Evolutionary conservation across 2,888 invertebrate genomes (phyloP).

Genomic region (Esperia sulphurella): DNA sequence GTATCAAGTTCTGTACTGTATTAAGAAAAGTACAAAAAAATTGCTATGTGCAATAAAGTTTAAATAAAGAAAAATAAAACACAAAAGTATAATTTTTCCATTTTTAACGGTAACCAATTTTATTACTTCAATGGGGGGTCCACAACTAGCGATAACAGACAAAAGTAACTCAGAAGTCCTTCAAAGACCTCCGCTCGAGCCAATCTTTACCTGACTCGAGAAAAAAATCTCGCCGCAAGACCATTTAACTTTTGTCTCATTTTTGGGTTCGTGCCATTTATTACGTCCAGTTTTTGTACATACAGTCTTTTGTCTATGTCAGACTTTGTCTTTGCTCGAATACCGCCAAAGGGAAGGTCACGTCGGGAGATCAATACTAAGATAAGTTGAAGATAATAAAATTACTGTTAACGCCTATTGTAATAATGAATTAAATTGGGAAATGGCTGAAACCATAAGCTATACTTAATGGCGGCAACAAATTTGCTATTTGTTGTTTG

Average conservation of each 20-base stretch:
- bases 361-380: no score
- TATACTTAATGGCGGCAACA: no score
- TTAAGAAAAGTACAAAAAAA: no score
- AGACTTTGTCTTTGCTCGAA: slow-evolving; percentile 24
- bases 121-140: slow-evolving; percentile 16
- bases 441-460: slow-evolving; percentile 5
- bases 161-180: background rate
- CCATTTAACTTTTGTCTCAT: slow-evolving; percentile 47
- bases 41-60: no score
- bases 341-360: slow-evolving; percentile 37
- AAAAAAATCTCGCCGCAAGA: slow-evolving; percentile 39
- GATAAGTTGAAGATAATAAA: background rate
- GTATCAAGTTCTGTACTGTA: no score
- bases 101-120: slow-evolving; percentile 34
- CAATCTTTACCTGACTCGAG: slow-evolving; percentile 45
- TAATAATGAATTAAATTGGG: background rate
- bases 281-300: slow-evolving; percentile 41
- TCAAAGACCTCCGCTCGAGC: slow-evolving; percentile 31
- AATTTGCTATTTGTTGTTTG: no score
- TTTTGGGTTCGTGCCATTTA: slow-evolving; percentile 53
- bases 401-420: background rate
- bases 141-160: slow-evolving; percentile 7
- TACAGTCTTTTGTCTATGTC: slow-evolving; percentile 42
- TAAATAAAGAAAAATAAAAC: no score
- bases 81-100: slow-evolving; percentile 25